These are phyloP conservation scores for Apis dorsata DNA, from an alignment of 1,140 invertebrate genomes.

Conservation along the genomic window DNA sequence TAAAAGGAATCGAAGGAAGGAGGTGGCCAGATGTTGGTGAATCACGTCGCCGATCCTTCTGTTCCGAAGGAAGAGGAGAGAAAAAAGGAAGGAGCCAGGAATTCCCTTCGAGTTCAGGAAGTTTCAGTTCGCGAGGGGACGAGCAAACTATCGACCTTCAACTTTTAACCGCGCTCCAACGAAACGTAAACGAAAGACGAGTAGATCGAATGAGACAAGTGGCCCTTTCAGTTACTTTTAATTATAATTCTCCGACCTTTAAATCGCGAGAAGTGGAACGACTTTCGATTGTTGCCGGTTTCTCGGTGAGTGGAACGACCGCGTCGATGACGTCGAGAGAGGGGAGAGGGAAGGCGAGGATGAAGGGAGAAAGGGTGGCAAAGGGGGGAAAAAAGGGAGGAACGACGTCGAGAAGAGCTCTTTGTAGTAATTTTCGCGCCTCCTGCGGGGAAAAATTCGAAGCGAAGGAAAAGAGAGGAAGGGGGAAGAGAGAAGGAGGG, in stretches of 20 bases:
- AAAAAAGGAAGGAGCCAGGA: background rate
- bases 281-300: conserved; percentile 42
- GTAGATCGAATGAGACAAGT: conserved; percentile 28
- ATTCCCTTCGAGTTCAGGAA: background rate
- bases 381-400: background rate
- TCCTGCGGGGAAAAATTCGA: conserved; percentile 48
- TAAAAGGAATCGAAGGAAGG: too few relatives aligned
- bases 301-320: background rate
- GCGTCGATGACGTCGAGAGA: background rate
- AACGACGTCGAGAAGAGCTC: conserved; percentile 28
- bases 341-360: background rate
- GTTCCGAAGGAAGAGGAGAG: background rate
- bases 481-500: background rate
- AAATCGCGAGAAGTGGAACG: conserved; percentile 40
- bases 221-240: conserved; percentile 39
- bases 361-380: background rate
- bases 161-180: background rate
- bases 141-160: conserved; percentile 35
- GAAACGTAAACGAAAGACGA: background rate
- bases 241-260: conserved; percentile 40
- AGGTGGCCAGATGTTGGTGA: too few relatives aligned
- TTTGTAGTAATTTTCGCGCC: conserved; percentile 47
- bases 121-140: conserved; percentile 9
- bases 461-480: background rate
- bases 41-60: too few relatives aligned